Conservation (phyloP, 2,888 invertebrate genomes). For the Plusia festucae region DNA sequence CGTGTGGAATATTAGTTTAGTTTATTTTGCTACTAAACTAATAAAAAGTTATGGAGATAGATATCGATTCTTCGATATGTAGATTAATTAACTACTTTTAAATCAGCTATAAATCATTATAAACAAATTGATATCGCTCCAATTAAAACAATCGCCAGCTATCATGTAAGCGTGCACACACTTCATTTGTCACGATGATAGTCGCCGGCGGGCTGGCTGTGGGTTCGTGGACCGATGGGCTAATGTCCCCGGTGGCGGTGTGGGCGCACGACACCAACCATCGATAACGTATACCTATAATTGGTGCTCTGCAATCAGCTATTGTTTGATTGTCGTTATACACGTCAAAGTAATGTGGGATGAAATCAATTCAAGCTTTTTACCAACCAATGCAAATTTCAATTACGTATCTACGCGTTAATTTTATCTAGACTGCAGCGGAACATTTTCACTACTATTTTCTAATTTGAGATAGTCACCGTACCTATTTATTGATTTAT, state of each 20-base stretch:
- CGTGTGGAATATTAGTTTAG: too few species aligned
- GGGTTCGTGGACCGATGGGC: constrained; percentile 68
- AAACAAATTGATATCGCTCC: constrained; percentile 22
- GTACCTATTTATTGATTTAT: too few species aligned
- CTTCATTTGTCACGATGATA: constrained; percentile 26
- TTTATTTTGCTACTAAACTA: too few species aligned
- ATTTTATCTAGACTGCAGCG: background rate
- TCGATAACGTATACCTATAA: constrained; percentile 69
- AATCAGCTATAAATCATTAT: constrained; percentile 29
- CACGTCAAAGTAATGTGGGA: constrained; percentile 40
- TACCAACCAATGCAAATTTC: background rate
- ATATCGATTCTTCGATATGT: background rate
- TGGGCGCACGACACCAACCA: constrained; percentile 71
- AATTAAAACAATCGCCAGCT: constrained; percentile 44
- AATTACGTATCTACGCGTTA: background rate
- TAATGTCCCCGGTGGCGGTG: constrained; percentile 51
- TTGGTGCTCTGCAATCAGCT: constrained; percentile 66
- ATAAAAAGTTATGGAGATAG: too few species aligned
- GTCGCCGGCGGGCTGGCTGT: constrained; percentile 61
- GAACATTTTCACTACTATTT: too few species aligned
- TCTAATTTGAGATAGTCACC: too few species aligned
- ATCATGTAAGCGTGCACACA: constrained; percentile 32
- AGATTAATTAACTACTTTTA: background rate
- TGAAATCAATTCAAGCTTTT: constrained; percentile 32
- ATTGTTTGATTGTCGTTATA: constrained; percentile 58